These are phyloP conservation scores for Trypoxylus dichotomus DNA, from an alignment of 1,140 invertebrate species.

Conservation along the genomic window DNA sequence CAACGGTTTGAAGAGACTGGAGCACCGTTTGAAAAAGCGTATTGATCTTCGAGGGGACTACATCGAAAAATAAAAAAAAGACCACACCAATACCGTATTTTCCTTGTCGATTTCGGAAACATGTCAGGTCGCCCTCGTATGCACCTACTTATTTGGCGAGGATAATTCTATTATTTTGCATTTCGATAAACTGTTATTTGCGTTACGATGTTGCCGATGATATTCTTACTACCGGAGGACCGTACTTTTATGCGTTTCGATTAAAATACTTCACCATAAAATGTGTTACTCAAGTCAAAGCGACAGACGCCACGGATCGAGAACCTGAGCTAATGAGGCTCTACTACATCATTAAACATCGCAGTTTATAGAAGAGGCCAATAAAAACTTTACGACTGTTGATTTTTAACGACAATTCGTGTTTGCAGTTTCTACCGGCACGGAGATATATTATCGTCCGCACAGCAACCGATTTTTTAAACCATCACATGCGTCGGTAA, in stretches of 20 bases:
- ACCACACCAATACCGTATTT: too few species aligned
- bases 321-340: background rate
- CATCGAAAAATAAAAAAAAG: too few species aligned
- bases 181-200: too few species aligned
- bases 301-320: background rate
- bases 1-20: too few species aligned
- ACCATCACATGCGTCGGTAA: background rate
- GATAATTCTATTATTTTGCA: too few species aligned
- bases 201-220: too few species aligned
- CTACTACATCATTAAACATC: background rate
- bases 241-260: background rate
- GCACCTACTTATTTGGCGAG: too few species aligned
- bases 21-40: too few species aligned
- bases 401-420: background rate
- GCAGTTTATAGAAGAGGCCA: background rate
- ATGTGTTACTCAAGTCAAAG: background rate
- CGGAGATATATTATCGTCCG: background rate
- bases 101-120: too few species aligned
- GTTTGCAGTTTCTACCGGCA: background rate
- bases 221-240: background rate
- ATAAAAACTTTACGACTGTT: conserved; percentile 3
- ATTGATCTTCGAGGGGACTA: too few species aligned
- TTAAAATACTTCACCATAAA: background rate
- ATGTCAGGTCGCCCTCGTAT: too few species aligned
- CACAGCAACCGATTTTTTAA: background rate